Conservation (phyloP, 2,113 vertebrate genomes). For the Ochotona curzoniae region DNA sequence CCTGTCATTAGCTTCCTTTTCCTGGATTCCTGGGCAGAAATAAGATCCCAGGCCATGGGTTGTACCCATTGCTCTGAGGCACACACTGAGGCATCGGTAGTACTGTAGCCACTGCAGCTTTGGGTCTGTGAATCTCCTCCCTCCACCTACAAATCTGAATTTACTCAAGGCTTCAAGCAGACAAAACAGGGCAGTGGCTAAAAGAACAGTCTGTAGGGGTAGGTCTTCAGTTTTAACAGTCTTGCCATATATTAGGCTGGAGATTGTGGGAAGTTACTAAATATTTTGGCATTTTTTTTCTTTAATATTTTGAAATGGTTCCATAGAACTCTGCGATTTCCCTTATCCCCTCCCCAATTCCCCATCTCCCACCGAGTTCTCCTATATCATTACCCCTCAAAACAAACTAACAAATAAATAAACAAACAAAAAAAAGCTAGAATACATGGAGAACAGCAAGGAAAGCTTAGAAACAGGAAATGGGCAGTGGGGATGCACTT, state of each 20-base stretch:
- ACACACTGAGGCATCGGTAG: background rate
- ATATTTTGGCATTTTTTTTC: background rate
- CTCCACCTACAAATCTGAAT: background rate
- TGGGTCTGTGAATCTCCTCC: background rate
- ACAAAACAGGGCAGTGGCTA: background rate
- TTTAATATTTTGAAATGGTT: too few species aligned
- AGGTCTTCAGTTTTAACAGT: background rate
- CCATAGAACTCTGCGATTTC: too few species aligned
- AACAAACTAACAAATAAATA: too few species aligned
- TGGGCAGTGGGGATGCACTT: too few species aligned
- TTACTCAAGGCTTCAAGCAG: background rate
- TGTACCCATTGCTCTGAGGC: background rate
- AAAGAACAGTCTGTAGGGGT: background rate
- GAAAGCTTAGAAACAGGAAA: too few species aligned
- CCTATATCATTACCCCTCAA: too few species aligned
- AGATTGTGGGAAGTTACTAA: background rate
- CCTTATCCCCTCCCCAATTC: too few species aligned
- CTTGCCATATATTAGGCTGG: background rate
- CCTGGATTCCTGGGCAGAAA: background rate
- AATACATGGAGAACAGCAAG: too few species aligned
- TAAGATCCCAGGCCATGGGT: background rate
- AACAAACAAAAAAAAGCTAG: too few species aligned
- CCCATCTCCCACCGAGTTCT: too few species aligned
- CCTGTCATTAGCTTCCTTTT: background rate
- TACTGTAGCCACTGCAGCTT: background rate